Conservation (phyloP, 1,140 invertebrate genomes). For the Drosophila mayri region DNA sequence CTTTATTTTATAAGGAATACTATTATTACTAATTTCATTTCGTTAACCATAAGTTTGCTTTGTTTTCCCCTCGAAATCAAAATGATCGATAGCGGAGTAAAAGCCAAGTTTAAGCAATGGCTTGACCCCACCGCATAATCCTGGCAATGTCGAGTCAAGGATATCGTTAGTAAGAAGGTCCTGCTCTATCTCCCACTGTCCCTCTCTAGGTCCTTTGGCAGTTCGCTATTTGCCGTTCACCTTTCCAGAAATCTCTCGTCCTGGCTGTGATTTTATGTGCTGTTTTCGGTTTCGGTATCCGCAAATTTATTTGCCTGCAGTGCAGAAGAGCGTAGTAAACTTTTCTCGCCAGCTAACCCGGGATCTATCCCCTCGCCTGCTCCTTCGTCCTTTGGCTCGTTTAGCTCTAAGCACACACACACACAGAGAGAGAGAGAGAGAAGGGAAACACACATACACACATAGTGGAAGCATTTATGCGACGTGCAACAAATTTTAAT, state of each 20-base stretch:
- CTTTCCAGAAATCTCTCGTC: constrained; percentile 61
- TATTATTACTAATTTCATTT: no score
- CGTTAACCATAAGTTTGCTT: no score
- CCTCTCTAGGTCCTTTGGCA: neutral
- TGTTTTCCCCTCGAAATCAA: neutral
- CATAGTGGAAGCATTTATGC: constrained; percentile 73
- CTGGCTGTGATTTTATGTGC: constrained; percentile 79
- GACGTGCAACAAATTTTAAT: constrained; percentile 83
- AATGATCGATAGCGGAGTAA: constrained; percentile 4
- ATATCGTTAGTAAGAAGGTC: constrained; percentile 29
- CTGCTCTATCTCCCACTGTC: neutral
- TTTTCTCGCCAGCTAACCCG: constrained; percentile 58
- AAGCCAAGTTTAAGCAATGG: constrained; percentile 13
- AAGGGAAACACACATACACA: constrained; percentile 36
- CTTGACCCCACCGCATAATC: constrained; percentile 20
- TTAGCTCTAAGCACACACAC: constrained; percentile 21
- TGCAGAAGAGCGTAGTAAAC: constrained; percentile 69
- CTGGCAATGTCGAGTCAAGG: constrained; percentile 55
- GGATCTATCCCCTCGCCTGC: constrained; percentile 9
- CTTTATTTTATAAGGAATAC: no score
- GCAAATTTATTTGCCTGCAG: constrained; percentile 82
- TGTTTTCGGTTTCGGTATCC: constrained; percentile 79
- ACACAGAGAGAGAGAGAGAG: neutral
- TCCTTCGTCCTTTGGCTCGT: constrained; percentile 33
- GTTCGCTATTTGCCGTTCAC: constrained; percentile 35